phyloP scores from a whole-genome alignment of 2,888 invertebrate genomes.

The Laspeyria flexula region DNA sequence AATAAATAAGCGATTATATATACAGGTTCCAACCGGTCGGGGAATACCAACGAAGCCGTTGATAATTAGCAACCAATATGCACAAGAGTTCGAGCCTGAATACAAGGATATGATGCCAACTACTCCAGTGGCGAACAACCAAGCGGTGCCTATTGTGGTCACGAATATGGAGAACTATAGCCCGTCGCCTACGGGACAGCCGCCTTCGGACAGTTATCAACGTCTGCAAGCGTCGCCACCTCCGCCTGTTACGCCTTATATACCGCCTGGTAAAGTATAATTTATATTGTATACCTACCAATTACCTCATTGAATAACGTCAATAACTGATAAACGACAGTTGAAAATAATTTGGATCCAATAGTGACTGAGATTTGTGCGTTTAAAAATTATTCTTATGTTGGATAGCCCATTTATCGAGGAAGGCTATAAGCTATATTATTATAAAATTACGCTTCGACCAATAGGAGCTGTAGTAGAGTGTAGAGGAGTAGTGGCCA shows the following conservation, averaged over 20 bases:
- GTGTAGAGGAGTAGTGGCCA: too few relatives aligned
- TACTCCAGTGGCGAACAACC: conserved; percentile 27
- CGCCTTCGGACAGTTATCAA: conserved; percentile 60
- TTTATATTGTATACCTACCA: too few relatives aligned
- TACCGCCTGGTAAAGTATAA: conserved; percentile 73
- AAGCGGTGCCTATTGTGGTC: conserved; percentile 36
- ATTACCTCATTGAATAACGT: too few relatives aligned
- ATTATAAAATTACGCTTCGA: too few relatives aligned
- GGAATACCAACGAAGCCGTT: conserved; percentile 72
- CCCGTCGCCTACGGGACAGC: conserved; percentile 60
- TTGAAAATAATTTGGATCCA: too few relatives aligned
- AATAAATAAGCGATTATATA: neutral
- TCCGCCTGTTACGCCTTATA: conserved; percentile 69
- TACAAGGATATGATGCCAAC: conserved; percentile 56
- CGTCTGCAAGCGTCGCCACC: conserved; percentile 73
- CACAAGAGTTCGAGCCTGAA: conserved; percentile 79
- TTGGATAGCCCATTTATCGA: too few relatives aligned
- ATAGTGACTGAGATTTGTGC: too few relatives aligned
- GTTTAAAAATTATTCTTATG: too few relatives aligned
- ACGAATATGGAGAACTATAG: conserved; percentile 48
- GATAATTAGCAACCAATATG: conserved; percentile 81
- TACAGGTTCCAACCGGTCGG: conserved; percentile 75
- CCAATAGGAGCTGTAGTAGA: too few relatives aligned
- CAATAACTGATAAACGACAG: too few relatives aligned
- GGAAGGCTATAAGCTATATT: too few relatives aligned